Evolutionary conservation across 2,888 invertebrate genomes (phyloP).

Genomic region (Uropetala carovei): DNA sequence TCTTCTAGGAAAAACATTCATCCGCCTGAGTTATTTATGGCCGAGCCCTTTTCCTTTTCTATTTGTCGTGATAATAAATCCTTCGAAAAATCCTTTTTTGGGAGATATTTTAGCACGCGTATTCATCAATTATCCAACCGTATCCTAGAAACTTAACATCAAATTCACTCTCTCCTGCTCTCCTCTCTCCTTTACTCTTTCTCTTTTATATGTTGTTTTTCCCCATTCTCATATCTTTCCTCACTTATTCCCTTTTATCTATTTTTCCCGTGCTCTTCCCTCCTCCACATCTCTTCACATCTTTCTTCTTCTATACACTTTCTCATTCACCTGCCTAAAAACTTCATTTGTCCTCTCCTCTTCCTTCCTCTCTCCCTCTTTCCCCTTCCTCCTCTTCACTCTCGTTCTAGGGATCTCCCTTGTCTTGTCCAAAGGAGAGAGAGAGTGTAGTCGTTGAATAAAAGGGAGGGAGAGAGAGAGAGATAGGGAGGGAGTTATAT

Average conservation of each 20-base stretch:
- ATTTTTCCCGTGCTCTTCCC: not conserved
- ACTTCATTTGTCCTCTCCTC: too few species aligned
- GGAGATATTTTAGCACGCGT: not conserved
- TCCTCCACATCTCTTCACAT: not conserved
- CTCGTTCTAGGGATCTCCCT: not conserved
- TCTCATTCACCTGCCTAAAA: not conserved
- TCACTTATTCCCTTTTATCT: too few species aligned
- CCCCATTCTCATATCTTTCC: too few species aligned
- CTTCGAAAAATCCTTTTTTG: not conserved
- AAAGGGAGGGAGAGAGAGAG: not conserved
- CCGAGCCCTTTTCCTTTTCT: not conserved
- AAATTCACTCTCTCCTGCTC: not conserved
- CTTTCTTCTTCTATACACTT: not conserved
- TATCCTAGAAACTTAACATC: not conserved
- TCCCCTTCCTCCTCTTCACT: not conserved
- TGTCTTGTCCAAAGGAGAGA: not conserved
- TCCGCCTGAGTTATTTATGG: not conserved
- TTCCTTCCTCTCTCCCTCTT: not conserved
- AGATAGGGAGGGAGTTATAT: constrained; percentile 23
- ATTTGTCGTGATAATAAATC: constrained; percentile 6
- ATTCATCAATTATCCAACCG: not conserved
- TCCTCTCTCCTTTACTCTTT: constrained; percentile 17
- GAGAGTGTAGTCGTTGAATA: constrained; percentile 4
- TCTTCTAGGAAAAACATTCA: not conserved
- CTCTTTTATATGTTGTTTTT: not conserved